These are phyloP conservation scores for Ooceraea biroi DNA, from an alignment of 1,140 invertebrate genomes.

Conservation along the genomic window DNA sequence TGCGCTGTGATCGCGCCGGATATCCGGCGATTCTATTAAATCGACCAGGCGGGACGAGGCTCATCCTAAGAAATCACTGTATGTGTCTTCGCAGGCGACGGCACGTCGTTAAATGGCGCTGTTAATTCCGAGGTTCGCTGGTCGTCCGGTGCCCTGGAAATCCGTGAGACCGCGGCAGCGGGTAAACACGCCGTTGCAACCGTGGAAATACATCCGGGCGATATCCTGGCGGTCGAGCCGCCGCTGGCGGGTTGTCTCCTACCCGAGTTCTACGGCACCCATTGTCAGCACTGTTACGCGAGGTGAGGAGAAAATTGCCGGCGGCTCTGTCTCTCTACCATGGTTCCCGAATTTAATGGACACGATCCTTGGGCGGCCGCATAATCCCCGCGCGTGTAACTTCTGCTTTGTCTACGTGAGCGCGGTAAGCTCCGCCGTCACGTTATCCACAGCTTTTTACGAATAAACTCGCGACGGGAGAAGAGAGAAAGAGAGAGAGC, in stretches of 20 bases:
- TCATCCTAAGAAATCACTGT: slow-evolving; percentile 23
- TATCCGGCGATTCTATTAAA: slow-evolving; percentile 22
- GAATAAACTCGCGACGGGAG: slow-evolving; percentile 41
- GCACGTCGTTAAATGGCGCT: slow-evolving; percentile 17
- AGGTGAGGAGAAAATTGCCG: slow-evolving; percentile 84
- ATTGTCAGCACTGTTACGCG: slow-evolving; percentile 94
- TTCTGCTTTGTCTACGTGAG: slow-evolving; percentile 44
- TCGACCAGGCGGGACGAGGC: not conserved
- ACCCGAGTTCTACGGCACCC: slow-evolving; percentile 90
- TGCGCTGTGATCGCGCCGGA: not conserved
- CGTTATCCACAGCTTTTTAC: slow-evolving; percentile 54
- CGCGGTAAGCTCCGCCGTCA: not conserved
- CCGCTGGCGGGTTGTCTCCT: slow-evolving; percentile 92
- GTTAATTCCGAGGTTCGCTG: slow-evolving; percentile 45
- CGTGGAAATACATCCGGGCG: slow-evolving; percentile 88
- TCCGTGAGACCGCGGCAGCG: slow-evolving; percentile 84
- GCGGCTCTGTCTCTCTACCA: not conserved
- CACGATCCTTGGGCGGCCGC: slow-evolving; percentile 18
- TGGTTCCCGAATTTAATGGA: slow-evolving; percentile 42
- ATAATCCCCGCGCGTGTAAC: slow-evolving; percentile 53
- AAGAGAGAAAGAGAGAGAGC: not conserved
- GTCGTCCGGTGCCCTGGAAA: slow-evolving; percentile 79
- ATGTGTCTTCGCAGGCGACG: slow-evolving; percentile 21
- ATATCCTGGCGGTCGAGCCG: slow-evolving; percentile 90
- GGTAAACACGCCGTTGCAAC: slow-evolving; percentile 88